These are phyloP conservation scores for Ephydatia muelleri DNA, from an alignment of 37 sponge, comb jelly and placozoan genomes.

Conservation along the genomic window DNA sequence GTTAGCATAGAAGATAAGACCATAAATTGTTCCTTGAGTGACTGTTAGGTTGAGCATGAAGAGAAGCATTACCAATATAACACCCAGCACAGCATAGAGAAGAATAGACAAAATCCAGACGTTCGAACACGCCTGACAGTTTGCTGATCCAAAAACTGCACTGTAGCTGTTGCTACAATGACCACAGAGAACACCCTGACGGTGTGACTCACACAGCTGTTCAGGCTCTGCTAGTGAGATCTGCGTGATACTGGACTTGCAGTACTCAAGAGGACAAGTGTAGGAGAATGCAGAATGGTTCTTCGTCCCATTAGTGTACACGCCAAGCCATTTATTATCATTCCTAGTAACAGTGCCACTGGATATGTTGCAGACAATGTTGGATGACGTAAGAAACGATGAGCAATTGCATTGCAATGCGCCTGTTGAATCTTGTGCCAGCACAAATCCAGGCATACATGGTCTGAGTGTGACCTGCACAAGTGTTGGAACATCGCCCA, in stretches of 20 bases:
- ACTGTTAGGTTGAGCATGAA: constrained; percentile 4
- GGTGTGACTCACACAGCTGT: constrained; percentile 3
- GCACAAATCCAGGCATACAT: too few species aligned
- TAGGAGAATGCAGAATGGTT: constrained; percentile 3
- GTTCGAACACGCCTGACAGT: constrained; percentile 5
- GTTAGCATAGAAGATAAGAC: constrained; percentile 22
- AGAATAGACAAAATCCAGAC: not conserved
- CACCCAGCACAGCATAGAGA: not conserved
- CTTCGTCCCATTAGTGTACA: not conserved
- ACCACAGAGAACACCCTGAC: constrained; percentile 40
- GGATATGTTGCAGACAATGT: constrained; percentile 5
- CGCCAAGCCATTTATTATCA: constrained; percentile 21
- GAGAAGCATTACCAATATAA: not conserved
- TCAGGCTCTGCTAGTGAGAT: not conserved
- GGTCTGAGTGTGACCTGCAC: too few species aligned
- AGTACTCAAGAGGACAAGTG: constrained; percentile 17
- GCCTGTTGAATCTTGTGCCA: not conserved
- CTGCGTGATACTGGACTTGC: not conserved
- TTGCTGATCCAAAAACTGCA: not conserved
- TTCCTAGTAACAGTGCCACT: constrained; percentile 3
- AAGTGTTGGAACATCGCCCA: not conserved
- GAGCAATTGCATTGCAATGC: constrained; percentile 1
- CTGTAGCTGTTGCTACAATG: too few species aligned
- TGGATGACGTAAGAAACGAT: not conserved
- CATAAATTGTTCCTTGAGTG: constrained; percentile 13